Evolutionary conservation across 2,113 vertebrate species (phyloP).

Genomic region (Phylloscopus trochilus): DNA sequence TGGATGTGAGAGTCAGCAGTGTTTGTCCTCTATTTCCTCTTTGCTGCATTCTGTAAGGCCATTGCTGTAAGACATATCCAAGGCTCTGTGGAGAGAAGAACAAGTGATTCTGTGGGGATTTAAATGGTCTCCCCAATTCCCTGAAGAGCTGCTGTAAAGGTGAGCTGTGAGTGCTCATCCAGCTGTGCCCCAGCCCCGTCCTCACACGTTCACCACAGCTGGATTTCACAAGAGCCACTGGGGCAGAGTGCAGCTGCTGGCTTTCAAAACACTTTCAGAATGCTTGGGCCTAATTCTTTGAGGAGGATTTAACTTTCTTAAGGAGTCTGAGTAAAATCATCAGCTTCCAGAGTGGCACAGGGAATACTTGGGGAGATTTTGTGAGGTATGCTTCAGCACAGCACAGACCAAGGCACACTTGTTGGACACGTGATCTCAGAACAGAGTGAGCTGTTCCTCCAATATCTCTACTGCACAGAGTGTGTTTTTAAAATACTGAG

Average conservation of each 20-base stretch:
- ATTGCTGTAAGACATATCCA: background rate
- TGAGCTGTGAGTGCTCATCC: background rate
- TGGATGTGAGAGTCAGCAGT: background rate
- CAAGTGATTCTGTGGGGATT: background rate
- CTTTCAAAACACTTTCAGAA: background rate
- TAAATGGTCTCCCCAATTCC: background rate
- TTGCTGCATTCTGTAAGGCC: background rate
- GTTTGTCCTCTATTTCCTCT: background rate
- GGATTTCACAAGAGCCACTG: background rate
- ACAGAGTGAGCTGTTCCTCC: background rate
- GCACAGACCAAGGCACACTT: background rate
- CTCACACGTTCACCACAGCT: background rate
- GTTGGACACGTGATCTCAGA: background rate
- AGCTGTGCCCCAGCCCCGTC: background rate
- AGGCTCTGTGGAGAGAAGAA: background rate
- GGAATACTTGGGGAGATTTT: background rate
- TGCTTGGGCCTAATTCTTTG: background rate
- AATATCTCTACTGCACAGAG: background rate
- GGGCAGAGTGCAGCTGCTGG: background rate
- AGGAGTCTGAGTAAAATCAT: constrained; percentile 16
- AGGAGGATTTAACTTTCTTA: constrained; percentile 23
- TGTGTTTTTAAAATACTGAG: background rate
- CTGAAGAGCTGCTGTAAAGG: background rate
- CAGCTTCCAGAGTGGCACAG: background rate
- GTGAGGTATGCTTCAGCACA: background rate